Percentiles rank a stretch among this genome's conserved stretches.
phyloP scores from a whole-genome alignment of 2,113 vertebrate genomes.

The Maccullochella peelii region DNA sequence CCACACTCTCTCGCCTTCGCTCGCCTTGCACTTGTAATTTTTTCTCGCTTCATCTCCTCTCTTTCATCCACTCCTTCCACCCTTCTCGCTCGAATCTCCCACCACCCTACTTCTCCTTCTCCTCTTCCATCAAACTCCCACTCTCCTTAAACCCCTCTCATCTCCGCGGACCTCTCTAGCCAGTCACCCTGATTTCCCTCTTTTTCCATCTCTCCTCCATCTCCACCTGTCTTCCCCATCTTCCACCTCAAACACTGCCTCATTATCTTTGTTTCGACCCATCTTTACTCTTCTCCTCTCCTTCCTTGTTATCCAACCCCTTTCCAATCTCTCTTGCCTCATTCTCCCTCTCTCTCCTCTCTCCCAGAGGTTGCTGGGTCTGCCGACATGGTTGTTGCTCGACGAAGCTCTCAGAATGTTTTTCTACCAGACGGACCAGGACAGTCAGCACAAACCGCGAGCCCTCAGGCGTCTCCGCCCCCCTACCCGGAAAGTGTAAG shows the following conservation, averaged over 20 bases:
- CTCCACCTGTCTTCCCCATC: background rate
- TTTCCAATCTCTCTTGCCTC: background rate
- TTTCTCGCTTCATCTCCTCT: constrained; percentile 40
- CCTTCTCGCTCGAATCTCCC: constrained; percentile 4
- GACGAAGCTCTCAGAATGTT: constrained; percentile 92
- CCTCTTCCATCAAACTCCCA: constrained; percentile 39
- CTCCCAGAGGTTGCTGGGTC: constrained; percentile 85
- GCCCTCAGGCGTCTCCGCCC: constrained; percentile 92
- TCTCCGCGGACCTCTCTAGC: background rate
- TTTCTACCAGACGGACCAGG: constrained; percentile 91
- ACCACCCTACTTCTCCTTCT: constrained; percentile 26
- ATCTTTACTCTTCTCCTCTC: background rate
- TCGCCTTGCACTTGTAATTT: constrained; percentile 47
- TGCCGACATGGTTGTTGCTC: constrained; percentile 90
- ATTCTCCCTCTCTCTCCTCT: constrained; percentile 8
- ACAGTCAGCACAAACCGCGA: constrained; percentile 88
- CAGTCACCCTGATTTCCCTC: background rate
- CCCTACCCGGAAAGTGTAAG: constrained; percentile 85
- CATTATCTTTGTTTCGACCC: background rate
- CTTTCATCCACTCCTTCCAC: constrained; percentile 33
- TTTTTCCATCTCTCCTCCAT: background rate
- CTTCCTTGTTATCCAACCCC: background rate
- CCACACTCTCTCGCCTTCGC: constrained; percentile 51
- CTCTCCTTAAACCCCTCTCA: constrained; percentile 7
- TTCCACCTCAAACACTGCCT: background rate